Evolutionary conservation across 2,888 invertebrate species (phyloP).

Genomic region (Prostheceraeus crozeri): DNA sequence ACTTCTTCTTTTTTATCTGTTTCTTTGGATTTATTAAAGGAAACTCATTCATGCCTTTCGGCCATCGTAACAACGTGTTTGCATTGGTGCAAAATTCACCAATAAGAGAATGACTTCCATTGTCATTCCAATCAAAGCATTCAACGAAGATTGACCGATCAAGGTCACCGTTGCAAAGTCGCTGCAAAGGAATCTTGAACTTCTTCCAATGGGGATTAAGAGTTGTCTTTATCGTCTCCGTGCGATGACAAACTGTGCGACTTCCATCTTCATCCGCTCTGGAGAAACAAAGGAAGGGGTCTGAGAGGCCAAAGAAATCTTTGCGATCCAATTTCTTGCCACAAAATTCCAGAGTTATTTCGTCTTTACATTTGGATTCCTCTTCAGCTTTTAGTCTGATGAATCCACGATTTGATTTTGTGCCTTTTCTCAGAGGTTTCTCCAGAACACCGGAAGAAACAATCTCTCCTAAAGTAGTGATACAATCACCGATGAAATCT

Average conservation of each 20-base stretch:
- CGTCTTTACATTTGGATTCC: conserved; percentile 47
- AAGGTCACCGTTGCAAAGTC: conserved; percentile 60
- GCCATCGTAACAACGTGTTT: neutral
- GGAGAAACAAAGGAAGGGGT: conserved; percentile 58
- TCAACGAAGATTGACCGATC: conserved; percentile 59
- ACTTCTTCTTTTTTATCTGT: conserved; percentile 58
- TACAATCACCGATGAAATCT: conserved; percentile 59
- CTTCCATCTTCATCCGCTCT: conserved; percentile 57
- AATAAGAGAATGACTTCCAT: conserved; percentile 47
- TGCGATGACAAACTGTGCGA: conserved; percentile 60
- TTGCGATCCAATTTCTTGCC: conserved; percentile 58
- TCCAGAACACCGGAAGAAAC: conserved; percentile 49
- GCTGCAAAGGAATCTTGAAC: conserved; percentile 57
- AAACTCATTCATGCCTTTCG: conserved; percentile 32
- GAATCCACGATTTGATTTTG: no score
- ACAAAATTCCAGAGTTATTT: conserved; percentile 51
- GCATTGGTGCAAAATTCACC: conserved; percentile 23
- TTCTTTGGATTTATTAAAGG: conserved; percentile 59
- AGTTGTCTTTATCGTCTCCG: conserved; percentile 60
- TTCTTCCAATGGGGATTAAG: conserved; percentile 61
- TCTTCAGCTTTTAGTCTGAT: conserved; percentile 40
- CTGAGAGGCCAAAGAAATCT: conserved; percentile 60
- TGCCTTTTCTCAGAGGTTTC: no score
- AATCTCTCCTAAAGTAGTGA: conserved; percentile 61
- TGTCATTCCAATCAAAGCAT: conserved; percentile 60